Conservation (phyloP, 30 jellyfish, hydroid and myxozoan species). For the Aurelia aurita region DNA sequence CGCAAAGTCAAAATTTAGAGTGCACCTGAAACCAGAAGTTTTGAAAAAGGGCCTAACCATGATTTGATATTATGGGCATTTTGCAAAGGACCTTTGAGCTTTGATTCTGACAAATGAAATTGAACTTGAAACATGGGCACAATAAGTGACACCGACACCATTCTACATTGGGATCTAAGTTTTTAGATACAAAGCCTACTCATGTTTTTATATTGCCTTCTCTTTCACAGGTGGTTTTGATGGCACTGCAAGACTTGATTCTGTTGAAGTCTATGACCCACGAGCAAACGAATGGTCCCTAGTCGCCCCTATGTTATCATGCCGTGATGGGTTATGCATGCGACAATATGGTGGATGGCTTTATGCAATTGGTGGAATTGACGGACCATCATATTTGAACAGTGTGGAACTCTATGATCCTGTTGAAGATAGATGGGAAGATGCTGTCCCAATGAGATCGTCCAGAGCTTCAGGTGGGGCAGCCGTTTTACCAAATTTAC, state of each 20-base stretch:
- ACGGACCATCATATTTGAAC: constrained; percentile 97
- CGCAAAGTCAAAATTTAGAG: too few relatives aligned
- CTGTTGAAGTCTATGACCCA: constrained; percentile 96
- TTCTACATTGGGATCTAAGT: too few relatives aligned
- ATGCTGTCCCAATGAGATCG: constrained; percentile 68
- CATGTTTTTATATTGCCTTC: too few relatives aligned
- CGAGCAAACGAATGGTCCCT: constrained; percentile 83
- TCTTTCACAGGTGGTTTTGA: constrained; percentile 90
- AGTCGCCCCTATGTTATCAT: constrained; percentile 81
- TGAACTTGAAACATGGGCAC: too few relatives aligned
- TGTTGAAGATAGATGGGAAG: constrained; percentile 80
- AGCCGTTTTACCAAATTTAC: constrained; percentile 78
- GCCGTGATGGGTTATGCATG: constrained; percentile 96
- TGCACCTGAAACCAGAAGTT: too few relatives aligned
- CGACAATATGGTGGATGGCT: constrained; percentile 90
- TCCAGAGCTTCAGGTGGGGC: constrained; percentile 98
- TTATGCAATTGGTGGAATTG: constrained; percentile 96
- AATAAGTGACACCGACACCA: too few relatives aligned
- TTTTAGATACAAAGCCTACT: too few relatives aligned
- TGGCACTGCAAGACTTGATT: constrained; percentile 81
- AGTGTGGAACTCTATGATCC: constrained; percentile 97
- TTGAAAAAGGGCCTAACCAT: too few relatives aligned
- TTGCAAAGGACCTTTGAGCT: too few relatives aligned
- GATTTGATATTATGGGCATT: too few relatives aligned
- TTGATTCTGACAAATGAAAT: too few relatives aligned